A percentile compares a stretch with the other conserved stretches of the same genome.
Conservation (phyloP, 2,888 invertebrate genomes). For the Itoplectis maculator region DNA sequence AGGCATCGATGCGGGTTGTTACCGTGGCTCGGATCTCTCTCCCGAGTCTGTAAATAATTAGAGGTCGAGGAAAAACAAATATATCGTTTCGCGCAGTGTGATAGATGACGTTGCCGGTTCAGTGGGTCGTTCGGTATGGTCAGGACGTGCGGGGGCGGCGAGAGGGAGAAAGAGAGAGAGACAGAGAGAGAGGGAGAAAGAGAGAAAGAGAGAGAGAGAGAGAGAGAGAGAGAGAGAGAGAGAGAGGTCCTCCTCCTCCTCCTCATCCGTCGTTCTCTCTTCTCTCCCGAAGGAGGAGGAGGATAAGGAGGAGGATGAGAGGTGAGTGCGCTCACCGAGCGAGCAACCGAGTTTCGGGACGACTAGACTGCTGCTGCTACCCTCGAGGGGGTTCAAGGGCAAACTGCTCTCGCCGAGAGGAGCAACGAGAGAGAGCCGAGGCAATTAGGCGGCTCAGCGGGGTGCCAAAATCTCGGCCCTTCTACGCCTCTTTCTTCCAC, state of each 20-base stretch:
- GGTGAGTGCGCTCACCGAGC: constrained; percentile 27
- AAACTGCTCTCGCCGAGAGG: constrained; percentile 58
- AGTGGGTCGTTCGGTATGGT: constrained; percentile 73
- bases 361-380: constrained; percentile 65
- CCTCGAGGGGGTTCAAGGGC: constrained; percentile 82
- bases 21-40: constrained; percentile 59
- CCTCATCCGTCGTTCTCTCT: too few species aligned
- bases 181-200: too few species aligned
- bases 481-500: constrained; percentile 67
- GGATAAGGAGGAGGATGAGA: background rate
- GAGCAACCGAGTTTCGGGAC: constrained; percentile 59
- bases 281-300: constrained; percentile 44
- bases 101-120: constrained; percentile 84
- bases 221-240: too few species aligned
- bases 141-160: constrained; percentile 59
- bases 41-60: constrained; percentile 81
- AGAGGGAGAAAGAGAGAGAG: too few species aligned
- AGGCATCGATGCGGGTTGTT: constrained; percentile 38
- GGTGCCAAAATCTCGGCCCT: constrained; percentile 81
- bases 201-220: too few species aligned
- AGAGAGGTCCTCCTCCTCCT: too few species aligned
- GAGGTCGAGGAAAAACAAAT: constrained; percentile 83
- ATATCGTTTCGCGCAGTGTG: constrained; percentile 83
- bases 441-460: constrained; percentile 83
- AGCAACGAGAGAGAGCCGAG: constrained; percentile 70